A percentile compares a stretch with the other conserved stretches of the same genome.
These are phyloP conservation scores for Eupsittula cactorum DNA, from an alignment of 2,113 vertebrate genomes.

Conservation along the genomic window DNA sequence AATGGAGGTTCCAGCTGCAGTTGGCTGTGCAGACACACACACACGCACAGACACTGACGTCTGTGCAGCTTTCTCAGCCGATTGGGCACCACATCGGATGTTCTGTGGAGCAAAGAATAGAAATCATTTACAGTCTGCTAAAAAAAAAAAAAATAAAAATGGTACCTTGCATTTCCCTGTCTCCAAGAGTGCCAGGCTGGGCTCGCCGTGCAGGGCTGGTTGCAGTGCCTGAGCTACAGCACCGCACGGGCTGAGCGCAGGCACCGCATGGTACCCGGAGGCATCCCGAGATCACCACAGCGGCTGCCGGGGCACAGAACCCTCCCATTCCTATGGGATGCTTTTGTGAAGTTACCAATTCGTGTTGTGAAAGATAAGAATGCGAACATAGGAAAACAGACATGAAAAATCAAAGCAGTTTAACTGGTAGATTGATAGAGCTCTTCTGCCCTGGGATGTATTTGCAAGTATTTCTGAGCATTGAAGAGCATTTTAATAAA, in stretches of 20 bases:
- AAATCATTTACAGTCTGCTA: constrained; percentile 62
- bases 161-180: constrained; percentile 58
- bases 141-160: constrained; percentile 13
- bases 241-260: neutral
- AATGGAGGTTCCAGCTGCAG: constrained; percentile 76
- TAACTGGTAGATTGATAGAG: neutral
- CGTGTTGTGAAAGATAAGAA: neutral
- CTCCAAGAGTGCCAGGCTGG: constrained; percentile 27
- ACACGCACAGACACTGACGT: constrained; percentile 74
- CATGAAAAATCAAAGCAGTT: neutral
- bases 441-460: neutral
- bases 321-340: neutral
- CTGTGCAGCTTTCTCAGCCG: constrained; percentile 72
- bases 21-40: constrained; percentile 26
- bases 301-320: neutral
- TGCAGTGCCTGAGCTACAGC: neutral
- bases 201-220: neutral
- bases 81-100: constrained; percentile 86
- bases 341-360: neutral
- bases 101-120: constrained; percentile 82
- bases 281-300: neutral
- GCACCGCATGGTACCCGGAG: neutral
- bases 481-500: neutral
- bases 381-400: neutral
- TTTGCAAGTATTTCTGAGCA: neutral